Base-by-base conservation (phyloP, 2,888 invertebrate species). In the Tetragnatha montana region DNA sequence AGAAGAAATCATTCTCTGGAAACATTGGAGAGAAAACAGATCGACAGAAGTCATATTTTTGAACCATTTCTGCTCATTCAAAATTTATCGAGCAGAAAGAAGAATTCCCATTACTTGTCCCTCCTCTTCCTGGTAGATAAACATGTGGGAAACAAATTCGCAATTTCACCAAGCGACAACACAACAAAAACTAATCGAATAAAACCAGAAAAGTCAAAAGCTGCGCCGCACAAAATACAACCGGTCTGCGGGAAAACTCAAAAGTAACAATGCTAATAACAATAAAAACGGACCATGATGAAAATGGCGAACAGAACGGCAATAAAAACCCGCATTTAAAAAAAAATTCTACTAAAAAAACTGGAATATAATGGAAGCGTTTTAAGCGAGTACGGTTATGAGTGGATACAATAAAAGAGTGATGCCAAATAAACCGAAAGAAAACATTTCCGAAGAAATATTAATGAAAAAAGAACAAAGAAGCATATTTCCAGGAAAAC, bases 21-120 rank as follows among this genome's bases (percentile, higher is more conserved):
- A 50, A 50, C 51, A 50, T 8, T 10, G 12, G 50, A 19, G 0
- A 49, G 47, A 78, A 21, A 78, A 68, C 51, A 51, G 78, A 78
- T 60, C 60, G 51, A 78, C 60, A 51, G 78, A 78, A 60, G 21
- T 22, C 78, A 60, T 60, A 60, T 21, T 78, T 22, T 78, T 22
- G 22, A 75, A 60, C 78, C 68, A 78, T 78, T 78, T 60, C 22
- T 60, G 60, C 78, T 78, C 51, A 78, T 60, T 78, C 78, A 22
- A 78, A 78, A 78, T 78, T 78, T 78, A 78, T 78, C 60, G 78
- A 78, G 78, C 78, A 60, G 21, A 47, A 78, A 78, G n/a, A 51
- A 78, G 60, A 78, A 60, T 60, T 17, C 60, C 6, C 60, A 60
- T 60, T 51, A 51, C 60, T 78, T 51, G 78, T 17, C 60, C 19